Evolutionary conservation across 2,797 vertebrate species (phyloP).

Genomic region (Gadopsis bispinosus): DNA sequence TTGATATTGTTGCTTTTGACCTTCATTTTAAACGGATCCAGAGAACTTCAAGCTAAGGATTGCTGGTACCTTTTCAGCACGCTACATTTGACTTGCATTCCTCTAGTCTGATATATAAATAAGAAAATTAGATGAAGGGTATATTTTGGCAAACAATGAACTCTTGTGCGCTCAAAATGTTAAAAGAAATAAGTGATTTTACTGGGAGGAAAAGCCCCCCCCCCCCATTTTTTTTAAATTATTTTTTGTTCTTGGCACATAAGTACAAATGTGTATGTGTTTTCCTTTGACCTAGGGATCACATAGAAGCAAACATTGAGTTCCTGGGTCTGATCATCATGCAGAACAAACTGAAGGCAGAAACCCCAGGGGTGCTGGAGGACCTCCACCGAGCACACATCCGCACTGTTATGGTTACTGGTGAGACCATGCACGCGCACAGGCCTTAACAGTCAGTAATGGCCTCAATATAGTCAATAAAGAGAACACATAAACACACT

Average conservation of each 20-base stretch:
- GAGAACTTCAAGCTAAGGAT: background rate
- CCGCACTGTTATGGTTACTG: conserved; percentile 98
- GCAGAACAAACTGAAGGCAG: conserved; percentile 98
- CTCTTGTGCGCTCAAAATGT: background rate
- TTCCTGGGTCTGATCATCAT: conserved; percentile 98
- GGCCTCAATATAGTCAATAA: background rate
- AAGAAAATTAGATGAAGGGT: background rate
- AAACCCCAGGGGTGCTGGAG: conserved; percentile 93
- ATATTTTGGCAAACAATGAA: background rate
- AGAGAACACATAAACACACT: background rate
- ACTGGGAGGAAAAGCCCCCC: background rate
- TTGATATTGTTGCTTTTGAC: background rate
- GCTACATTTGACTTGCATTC: background rate
- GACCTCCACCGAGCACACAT: conserved; percentile 93
- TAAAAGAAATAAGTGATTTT: background rate
- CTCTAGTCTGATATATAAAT: background rate
- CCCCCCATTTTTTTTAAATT: background rate
- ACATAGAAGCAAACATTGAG: conserved; percentile 95
- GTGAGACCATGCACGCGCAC: conserved; percentile 64
- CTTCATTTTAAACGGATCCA: conserved; percentile 2
- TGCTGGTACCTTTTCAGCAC: background rate
- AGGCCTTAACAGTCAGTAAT: background rate
- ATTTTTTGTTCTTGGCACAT: background rate
- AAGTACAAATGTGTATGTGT: conserved; percentile 17
- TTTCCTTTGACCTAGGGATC: conserved; percentile 84